Conservation (phyloP, 2,113 vertebrate genomes). For the Sphaerodactylus townsendi region DNA sequence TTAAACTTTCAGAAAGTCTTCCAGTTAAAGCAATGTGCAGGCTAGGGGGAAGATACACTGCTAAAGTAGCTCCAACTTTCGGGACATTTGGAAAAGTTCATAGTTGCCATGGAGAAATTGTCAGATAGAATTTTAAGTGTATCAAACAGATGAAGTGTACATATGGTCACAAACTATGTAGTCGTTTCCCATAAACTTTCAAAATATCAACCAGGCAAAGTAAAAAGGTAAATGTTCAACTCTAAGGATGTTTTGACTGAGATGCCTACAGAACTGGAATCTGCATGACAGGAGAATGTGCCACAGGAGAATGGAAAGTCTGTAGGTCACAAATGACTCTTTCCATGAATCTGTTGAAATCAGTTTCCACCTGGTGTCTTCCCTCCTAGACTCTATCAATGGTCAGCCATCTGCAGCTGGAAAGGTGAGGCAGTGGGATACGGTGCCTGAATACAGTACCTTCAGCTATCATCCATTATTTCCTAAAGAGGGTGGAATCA, state of each 20-base stretch:
- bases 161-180: background rate
- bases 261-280: background rate
- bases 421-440: background rate
- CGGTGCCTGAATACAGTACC: no score
- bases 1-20: conserved; percentile 62
- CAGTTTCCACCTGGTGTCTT: background rate
- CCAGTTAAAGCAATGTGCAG: conserved; percentile 31
- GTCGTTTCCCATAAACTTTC: background rate
- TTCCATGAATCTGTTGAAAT: background rate
- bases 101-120: conserved; percentile 13
- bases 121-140: background rate
- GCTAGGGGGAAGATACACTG: conserved; percentile 6
- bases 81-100: conserved; percentile 32
- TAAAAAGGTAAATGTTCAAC: background rate
- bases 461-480: no score
- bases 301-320: background rate
- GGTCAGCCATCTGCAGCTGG: background rate
- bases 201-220: background rate
- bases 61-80: conserved; percentile 33
- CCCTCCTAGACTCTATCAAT: background rate
- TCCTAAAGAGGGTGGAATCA: no score
- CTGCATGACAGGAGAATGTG: no score
- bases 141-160: background rate
- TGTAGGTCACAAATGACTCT: background rate
- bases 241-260: background rate